Evolutionary conservation across 2,888 invertebrate genomes (phyloP), one percentile per base, ranked within the genome.

Genomic region (Mylabris sibirica): DNA sequence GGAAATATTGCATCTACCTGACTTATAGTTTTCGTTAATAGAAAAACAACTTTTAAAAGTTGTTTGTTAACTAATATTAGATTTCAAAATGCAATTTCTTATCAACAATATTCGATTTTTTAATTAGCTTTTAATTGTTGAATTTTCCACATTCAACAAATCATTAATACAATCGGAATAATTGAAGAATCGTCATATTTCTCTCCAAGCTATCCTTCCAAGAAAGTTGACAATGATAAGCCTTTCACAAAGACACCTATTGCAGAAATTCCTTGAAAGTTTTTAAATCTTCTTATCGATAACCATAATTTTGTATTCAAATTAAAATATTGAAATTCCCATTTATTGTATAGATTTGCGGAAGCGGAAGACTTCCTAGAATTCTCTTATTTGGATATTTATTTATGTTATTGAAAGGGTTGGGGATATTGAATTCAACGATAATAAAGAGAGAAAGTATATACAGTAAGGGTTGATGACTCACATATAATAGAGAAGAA

Each of bases 351-450:
- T 77, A 81, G 80, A 79, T 81, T 83, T 83, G 82, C 83, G 83
- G 83, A 83, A 83, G 82, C 80, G 82, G 82, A 83, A 83, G 81
- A 79, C 80, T 78, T 77, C 65, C 71, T 76, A 75, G 74, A 78
- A 79, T 77, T 76, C 79, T 79, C 77, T 78, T 76, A 76, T 74
- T 79, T 77, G 77, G 74, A 74, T 72, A 74, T 71, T 72, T 76
- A 78, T 77, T 76, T 77, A 73, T 73, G 72, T 71, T 70, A 70
- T 61, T 41, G 67, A 49, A 71, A 69, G 72, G 72, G 70, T 66
- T 68, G 68, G 71, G 71, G 67, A 69, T 8, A 14, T 35, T 41
- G 41, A 26, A 41, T 62, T 41, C 38, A 2, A 38, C 14, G 20
- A 38, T 38, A 17, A 60, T 20, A 62, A 44, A 17, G 57, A 57